Conservation (phyloP, 1,140 invertebrate species). For the Aphaenogaster ashmeadi region DNA sequence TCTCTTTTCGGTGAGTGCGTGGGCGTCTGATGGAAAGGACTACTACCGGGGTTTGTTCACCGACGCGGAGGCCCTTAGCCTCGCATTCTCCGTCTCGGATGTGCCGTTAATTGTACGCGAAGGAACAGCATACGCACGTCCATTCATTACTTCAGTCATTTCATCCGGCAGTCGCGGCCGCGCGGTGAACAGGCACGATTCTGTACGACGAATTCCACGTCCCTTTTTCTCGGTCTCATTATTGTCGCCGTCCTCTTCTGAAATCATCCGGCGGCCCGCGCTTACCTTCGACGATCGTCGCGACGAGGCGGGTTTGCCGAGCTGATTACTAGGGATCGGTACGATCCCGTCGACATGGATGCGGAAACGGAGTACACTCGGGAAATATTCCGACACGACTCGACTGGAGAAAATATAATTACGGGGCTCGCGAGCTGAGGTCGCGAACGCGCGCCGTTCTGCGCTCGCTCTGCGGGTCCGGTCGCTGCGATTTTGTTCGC, state of each 20-base stretch:
- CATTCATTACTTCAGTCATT: conserved; percentile 61
- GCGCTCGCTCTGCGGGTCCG: not conserved
- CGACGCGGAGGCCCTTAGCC: not conserved
- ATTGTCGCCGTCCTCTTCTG: conserved; percentile 59
- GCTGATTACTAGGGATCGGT: conserved; percentile 70
- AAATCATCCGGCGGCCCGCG: conserved; percentile 69
- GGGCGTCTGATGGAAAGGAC: conserved; percentile 7
- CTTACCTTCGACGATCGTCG: conserved; percentile 54
- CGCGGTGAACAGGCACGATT: not conserved
- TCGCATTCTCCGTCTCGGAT: conserved; percentile 59
- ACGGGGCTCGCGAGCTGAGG: not conserved
- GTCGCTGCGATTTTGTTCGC: conserved; percentile 10
- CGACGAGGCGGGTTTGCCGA: conserved; percentile 59
- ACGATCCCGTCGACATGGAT: conserved; percentile 43
- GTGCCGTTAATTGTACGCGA: conserved; percentile 67
- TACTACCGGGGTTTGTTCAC: conserved; percentile 19
- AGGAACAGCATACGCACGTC: conserved; percentile 34
- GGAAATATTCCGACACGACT: conserved; percentile 24
- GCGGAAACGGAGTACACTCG: conserved; percentile 36
- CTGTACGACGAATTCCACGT: conserved; percentile 61
- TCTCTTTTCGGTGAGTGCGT: conserved; percentile 2
- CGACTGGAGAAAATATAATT: conserved; percentile 47
- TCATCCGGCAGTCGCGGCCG: not conserved
- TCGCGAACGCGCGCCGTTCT: not conserved
- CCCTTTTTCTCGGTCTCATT: conserved; percentile 58